Percentiles rank a stretch among this genome's conserved stretches.
Evolutionary conservation across 2,113 vertebrate species (phyloP).

Genomic region (Callaeas wilsoni): DNA sequence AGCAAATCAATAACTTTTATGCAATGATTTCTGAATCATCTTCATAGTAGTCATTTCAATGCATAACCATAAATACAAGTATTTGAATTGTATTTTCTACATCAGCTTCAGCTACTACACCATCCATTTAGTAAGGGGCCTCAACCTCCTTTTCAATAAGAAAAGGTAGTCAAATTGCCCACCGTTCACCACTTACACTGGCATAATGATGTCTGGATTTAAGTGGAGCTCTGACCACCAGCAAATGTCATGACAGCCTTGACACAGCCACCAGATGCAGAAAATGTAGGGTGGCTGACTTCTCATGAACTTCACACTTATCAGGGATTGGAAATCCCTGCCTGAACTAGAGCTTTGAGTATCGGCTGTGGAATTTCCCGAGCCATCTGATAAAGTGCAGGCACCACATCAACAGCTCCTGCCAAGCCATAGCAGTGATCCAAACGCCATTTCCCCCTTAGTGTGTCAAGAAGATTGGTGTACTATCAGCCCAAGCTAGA

Average conservation of each 20-base stretch:
- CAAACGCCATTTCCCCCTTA: not conserved
- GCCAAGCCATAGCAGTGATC: constrained; percentile 1
- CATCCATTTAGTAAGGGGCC: not conserved
- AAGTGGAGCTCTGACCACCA: not conserved
- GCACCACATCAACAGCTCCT: not conserved
- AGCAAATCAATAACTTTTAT: not conserved
- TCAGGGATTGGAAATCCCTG: constrained; percentile 14
- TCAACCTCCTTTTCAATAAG: not conserved
- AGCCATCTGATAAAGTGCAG: constrained; percentile 42
- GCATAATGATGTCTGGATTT: not conserved
- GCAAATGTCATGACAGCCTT: not conserved
- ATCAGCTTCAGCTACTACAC: not conserved
- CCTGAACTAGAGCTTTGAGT: not conserved
- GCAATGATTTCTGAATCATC: not conserved
- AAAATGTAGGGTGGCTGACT: not conserved
- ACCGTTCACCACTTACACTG: not conserved
- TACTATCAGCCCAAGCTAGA: not conserved
- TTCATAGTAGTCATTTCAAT: not conserved
- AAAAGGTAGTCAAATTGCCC: not conserved
- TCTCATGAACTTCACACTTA: not conserved
- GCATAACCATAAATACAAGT: not conserved
- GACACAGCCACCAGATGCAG: not conserved
- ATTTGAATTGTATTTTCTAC: not conserved
- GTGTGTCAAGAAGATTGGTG: constrained; percentile 12
- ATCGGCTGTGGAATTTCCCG: not conserved